These are phyloP conservation scores for Turnix velox DNA, from an alignment of 2,113 vertebrate species.

Conservation along the genomic window DNA sequence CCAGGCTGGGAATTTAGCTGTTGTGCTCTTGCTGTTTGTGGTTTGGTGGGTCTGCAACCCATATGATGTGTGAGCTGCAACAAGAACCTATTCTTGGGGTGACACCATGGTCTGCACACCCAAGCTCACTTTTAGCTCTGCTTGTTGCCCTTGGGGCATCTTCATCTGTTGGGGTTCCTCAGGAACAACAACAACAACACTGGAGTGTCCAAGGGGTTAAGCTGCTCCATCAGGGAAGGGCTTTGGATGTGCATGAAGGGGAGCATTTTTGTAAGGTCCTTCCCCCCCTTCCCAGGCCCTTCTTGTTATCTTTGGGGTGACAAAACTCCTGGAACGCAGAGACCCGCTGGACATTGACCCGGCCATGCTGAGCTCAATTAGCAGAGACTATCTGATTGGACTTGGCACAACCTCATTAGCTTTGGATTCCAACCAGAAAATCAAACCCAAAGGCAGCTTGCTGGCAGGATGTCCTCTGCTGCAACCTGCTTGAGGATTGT, in stretches of 20 bases:
- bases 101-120: not conserved
- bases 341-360: slow-evolving; percentile 41
- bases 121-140: not conserved
- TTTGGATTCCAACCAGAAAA: slow-evolving; percentile 57
- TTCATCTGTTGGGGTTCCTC: not conserved
- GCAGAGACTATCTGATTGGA: slow-evolving; percentile 39
- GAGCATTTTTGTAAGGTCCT: not conserved
- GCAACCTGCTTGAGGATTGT: not conserved
- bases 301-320: slow-evolving; percentile 22
- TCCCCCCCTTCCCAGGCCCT: slow-evolving; percentile 43
- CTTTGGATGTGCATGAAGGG: not conserved
- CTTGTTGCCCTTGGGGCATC: accelerated
- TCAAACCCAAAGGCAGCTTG: not conserved
- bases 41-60: not conserved
- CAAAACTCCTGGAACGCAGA: not conserved
- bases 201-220: not conserved
- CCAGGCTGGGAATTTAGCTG: not conserved
- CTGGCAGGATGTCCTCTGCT: not conserved
- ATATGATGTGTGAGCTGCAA: accelerated
- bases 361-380: not conserved
- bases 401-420: slow-evolving; percentile 69
- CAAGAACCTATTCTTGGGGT: accelerated
- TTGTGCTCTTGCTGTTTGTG: not conserved
- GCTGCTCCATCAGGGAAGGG: not conserved
- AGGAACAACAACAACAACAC: accelerated